Evolutionary conservation across 1,140 invertebrate genomes (phyloP), one percentile per base, ranked within the genome.

Genomic region (Rhopalosiphum maidis): DNA sequence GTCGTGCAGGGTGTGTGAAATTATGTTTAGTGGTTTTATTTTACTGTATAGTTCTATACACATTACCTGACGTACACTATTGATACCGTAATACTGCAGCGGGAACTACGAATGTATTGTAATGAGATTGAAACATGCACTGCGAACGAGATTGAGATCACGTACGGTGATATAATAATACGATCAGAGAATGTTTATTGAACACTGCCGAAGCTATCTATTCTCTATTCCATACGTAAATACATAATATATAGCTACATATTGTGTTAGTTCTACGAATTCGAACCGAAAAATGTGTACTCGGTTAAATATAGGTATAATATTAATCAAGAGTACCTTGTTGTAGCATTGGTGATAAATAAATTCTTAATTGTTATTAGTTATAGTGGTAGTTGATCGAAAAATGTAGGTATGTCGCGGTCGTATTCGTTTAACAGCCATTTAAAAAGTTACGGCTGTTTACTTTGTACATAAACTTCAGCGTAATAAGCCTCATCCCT

Each of bases 381-480:
- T 77, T 77, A 77, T 77, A n/a, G 15, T 15, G 30, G n/a, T n/a
- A 15, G 60, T 77, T 77, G 60, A 77, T 77, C n/a, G 60, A 77
- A n/a, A 77, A 60, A 83, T 41, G 77, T 22, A 22, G 21, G 77
- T 51, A 51, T 51, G 48, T 51, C 15, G 48, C 2, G 48, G 48
- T 82, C 35, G 77, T 82, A n/a, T 82, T 37, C n/a, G 37, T 37
- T 83, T 83, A 83, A 22, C 37, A 22, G 22, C 82, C 35, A 35
- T 83, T 83, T n/a, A 77, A 77, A 77, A 77, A 77, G 60, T 77
- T 77, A n/a, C n/a, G n/a, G 60, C 60, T 77, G 60, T 77, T 77
- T n/a, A n/a, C 4, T 77, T 77, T 77, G 5, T n/a, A 77, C 30
- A 68, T n/a, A 77, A 18, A 77, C 60, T 18, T 11, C 25, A 68